Percentiles rank a stretch among this genome's conserved stretches.
These are phyloP conservation scores for Paralichthys olivaceus DNA, from an alignment of 2,113 vertebrate genomes.

Conservation along the genomic window DNA sequence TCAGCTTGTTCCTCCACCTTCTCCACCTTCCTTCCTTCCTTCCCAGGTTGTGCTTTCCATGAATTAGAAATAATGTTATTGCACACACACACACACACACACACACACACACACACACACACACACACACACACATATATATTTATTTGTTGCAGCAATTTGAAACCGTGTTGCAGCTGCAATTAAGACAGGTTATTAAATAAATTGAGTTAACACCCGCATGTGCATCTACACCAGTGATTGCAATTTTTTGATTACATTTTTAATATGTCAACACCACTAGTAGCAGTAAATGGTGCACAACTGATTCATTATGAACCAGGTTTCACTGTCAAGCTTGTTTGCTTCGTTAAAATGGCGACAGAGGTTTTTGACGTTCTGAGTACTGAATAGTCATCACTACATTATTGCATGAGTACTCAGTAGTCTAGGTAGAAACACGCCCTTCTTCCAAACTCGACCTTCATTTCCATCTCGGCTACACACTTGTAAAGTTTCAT, in stretches of 20 bases:
- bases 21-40: neutral
- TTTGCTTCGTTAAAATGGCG: too few relatives aligned
- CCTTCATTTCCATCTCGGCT: neutral
- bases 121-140: too few relatives aligned
- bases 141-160: constrained; percentile 14
- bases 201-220: constrained; percentile 16
- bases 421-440: neutral
- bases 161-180: constrained; percentile 10
- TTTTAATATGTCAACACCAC: constrained; percentile 26
- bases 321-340: too few relatives aligned
- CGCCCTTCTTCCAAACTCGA: neutral
- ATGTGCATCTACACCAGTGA: constrained; percentile 24
- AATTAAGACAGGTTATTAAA: constrained; percentile 20
- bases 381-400: neutral
- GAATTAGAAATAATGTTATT: constrained; percentile 22
- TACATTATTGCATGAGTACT: neutral
- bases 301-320: too few relatives aligned
- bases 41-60: constrained; percentile 10
- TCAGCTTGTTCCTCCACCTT: constrained; percentile 10
- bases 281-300: neutral
- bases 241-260: constrained; percentile 12
- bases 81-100: neutral
- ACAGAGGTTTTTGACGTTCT: neutral
- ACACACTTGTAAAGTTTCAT: neutral
- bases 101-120: neutral